Percentiles rank a stretch among this genome's conserved stretches.
Conservation (phyloP, 2,888 invertebrate genomes). For the Phytoseiulus persimilis region DNA sequence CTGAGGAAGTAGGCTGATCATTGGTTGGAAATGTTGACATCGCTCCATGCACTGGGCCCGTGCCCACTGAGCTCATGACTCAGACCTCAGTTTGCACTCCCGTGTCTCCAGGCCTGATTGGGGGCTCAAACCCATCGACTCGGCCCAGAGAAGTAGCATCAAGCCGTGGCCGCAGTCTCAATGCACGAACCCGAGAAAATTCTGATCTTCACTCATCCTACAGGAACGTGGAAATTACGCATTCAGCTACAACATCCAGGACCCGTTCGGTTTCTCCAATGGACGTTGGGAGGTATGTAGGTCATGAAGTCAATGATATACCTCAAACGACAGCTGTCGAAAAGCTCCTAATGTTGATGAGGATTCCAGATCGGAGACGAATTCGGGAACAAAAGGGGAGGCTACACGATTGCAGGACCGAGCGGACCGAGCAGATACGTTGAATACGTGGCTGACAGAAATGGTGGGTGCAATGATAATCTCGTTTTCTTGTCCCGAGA, state of each 20-base stretch:
- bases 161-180: too few species aligned
- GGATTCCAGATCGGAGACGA: background rate
- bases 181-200: too few species aligned
- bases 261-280: slow-evolving; percentile 15
- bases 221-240: slow-evolving; percentile 21
- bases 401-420: slow-evolving; percentile 21
- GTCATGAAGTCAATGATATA: background rate
- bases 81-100: too few species aligned
- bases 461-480: background rate
- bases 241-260: slow-evolving; percentile 24
- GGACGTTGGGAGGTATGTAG: slow-evolving; percentile 37
- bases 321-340: background rate
- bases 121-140: too few species aligned
- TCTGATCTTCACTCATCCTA: too few species aligned
- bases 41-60: too few species aligned
- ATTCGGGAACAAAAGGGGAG: slow-evolving; percentile 16
- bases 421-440: slow-evolving; percentile 8
- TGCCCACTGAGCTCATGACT: too few species aligned
- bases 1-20: too few species aligned
- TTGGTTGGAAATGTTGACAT: too few species aligned
- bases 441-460: slow-evolving; percentile 18
- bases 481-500: too few species aligned
- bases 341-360: background rate
- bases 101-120: too few species aligned
- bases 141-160: too few species aligned